Evolutionary conservation across 2,888 invertebrate species (phyloP).

Genomic region (Petrolisthes cinctipes): DNA sequence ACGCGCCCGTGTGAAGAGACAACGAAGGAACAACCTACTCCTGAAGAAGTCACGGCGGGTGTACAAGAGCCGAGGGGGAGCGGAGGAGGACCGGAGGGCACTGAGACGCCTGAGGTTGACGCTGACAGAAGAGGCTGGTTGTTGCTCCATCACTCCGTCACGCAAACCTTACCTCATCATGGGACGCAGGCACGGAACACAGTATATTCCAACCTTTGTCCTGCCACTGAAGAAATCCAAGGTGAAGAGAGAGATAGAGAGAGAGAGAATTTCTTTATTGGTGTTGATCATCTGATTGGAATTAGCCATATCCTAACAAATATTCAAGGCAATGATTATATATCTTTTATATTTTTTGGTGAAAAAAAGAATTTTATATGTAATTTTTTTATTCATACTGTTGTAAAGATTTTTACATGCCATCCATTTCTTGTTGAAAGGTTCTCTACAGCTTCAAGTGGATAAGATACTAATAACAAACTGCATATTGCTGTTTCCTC

Average conservation of each 20-base stretch:
- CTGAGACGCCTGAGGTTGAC: conserved; percentile 68
- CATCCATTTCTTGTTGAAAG: no score
- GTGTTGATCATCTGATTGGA: background rate
- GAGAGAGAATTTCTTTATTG: background rate
- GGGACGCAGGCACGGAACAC: conserved; percentile 69
- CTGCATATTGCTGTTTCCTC: background rate
- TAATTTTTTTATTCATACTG: no score
- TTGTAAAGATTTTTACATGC: no score
- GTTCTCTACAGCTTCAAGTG: no score
- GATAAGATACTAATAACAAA: no score
- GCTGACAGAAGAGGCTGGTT: conserved; percentile 70
- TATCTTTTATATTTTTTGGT: background rate
- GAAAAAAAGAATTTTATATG: background rate
- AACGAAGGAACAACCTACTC: conserved; percentile 29
- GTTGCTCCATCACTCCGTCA: conserved; percentile 68
- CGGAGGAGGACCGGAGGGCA: conserved; percentile 66
- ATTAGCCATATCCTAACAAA: background rate
- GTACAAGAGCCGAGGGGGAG: conserved; percentile 24
- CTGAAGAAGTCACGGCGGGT: conserved; percentile 38
- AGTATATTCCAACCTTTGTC: conserved; percentile 70
- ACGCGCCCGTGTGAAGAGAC: conserved; percentile 39
- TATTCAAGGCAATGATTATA: background rate
- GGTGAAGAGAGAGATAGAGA: conserved; percentile 62
- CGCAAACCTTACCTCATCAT: conserved; percentile 70
- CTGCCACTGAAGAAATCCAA: conserved; percentile 70